A percentile compares a stretch with the other conserved stretches of the same genome.
Evolutionary conservation across 2,113 vertebrate species (phyloP).

Genomic region (Rhea pennata): DNA sequence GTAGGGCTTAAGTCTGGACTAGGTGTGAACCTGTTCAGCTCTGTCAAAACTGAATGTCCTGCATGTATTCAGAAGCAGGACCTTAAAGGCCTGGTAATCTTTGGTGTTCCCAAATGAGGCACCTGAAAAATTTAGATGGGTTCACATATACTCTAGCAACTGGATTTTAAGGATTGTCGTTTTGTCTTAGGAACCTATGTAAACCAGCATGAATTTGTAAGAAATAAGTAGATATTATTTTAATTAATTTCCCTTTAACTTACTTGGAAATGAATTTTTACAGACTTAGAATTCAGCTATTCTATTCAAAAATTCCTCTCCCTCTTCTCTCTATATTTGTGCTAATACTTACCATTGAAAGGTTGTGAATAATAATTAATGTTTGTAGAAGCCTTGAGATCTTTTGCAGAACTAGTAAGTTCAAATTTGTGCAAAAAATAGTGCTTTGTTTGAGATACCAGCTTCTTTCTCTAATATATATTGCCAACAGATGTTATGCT

Average conservation of each 20-base stretch:
- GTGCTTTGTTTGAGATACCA: background rate
- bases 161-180: background rate
- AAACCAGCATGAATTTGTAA: background rate
- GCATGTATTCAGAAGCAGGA: background rate
- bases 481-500: background rate
- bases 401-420: background rate
- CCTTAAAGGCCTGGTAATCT: background rate
- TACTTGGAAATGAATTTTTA: background rate
- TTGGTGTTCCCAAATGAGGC: accelerated
- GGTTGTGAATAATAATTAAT: background rate
- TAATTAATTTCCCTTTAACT: background rate
- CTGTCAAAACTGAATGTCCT: background rate
- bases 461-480: background rate
- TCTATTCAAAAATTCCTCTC: background rate
- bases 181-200: background rate
- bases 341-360: background rate
- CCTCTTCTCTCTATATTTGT: background rate
- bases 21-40: background rate
- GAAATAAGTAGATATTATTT: background rate
- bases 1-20: background rate
- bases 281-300: background rate
- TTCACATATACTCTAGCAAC: background rate
- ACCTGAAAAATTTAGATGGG: background rate
- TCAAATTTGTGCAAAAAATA: background rate
- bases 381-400: background rate